Base-by-base conservation (phyloP, 1,140 invertebrate species). In the Hydropsyche tenuis region DNA sequence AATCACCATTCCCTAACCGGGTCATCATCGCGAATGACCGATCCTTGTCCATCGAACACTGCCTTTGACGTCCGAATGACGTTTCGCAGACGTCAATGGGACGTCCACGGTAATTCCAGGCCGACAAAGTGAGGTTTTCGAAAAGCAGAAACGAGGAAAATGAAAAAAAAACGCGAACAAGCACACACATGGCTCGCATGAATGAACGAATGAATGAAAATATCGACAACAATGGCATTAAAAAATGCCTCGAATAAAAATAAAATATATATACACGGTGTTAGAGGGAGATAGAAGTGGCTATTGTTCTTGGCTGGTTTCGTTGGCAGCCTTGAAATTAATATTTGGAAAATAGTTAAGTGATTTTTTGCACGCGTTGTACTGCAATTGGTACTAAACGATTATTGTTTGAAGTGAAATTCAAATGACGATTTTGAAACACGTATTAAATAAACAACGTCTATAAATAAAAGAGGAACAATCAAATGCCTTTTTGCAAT, bases 181-280 rank as follows among this genome's bases (percentile, higher is more conserved):
- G n/a, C 30, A 37, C 30, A 37, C 9, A 4, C 30, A 9, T 37
- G 3, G 30, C 12, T 22, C 56, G 23, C 20, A 25, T 25, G 56
- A 60, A 60, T 25, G 56, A 60, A 27, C 56, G 56, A 22, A 60
- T 60, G 56, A 60, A 60, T 60, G 56, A 60, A 60, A 60, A 60
- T 23, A 60, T 60, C 56, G 56, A 60, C 56, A 60, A 60, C 56
- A 60, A 60, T 60, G 56, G 56, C 56, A 20, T 9, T 16, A 23
- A 60, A 60, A 60, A 60, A 60, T 23, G 14, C 9, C 3, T 9
- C 9, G 30, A 60, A 60, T 12, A 12, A 25, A 60, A 60, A 25
- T 12, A 60, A 60, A 60, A 60, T 23, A 23, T 20, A 25, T 7
- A 23, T 60, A 60, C n/a, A n/a, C n/a, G n/a, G 56, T 60, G 25